Conservation (phyloP, 1,140 invertebrate species). For the Matsumurasca onukii region DNA sequence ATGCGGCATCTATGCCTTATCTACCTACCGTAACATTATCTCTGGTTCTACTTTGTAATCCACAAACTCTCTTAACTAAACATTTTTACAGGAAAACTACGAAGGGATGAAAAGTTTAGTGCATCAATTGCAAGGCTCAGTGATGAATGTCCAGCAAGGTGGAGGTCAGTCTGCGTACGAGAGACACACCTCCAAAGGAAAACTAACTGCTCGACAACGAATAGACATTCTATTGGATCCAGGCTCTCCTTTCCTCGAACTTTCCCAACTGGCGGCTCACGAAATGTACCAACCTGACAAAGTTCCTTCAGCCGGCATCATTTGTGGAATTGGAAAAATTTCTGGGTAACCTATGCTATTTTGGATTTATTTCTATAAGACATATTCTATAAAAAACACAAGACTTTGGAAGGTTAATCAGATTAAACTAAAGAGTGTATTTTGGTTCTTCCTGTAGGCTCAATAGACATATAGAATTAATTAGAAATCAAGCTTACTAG, state of each 20-base stretch:
- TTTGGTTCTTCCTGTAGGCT: too few species aligned
- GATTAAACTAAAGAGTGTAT: too few species aligned
- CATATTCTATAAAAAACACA: too few species aligned
- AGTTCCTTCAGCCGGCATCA: constrained; percentile 84
- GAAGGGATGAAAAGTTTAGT: constrained; percentile 39
- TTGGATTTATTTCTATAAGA: too few species aligned
- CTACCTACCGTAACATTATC: too few species aligned
- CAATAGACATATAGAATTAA: too few species aligned
- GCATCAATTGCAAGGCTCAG: constrained; percentile 35
- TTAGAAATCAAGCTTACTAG: too few species aligned
- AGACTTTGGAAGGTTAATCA: too few species aligned
- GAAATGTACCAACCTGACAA: constrained; percentile 82
- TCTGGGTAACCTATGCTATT: constrained; percentile 73
- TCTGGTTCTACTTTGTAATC: too few species aligned
- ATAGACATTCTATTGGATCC: constrained; percentile 86
- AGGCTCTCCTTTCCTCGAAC: constrained; percentile 89
- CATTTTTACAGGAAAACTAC: constrained; percentile 39
- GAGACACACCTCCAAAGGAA: constrained; percentile 56
- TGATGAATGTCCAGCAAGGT: constrained; percentile 29
- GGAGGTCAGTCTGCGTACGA: constrained; percentile 31
- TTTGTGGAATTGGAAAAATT: constrained; percentile 92
- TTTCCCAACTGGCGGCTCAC: constrained; percentile 91
- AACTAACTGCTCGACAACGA: constrained; percentile 87
- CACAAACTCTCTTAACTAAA: too few species aligned
- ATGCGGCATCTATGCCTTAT: too few species aligned